A percentile compares a stretch with the other conserved stretches of the same genome.
Conservation (phyloP, 2,888 invertebrate species). For the Macrosoma leucophasiata region DNA sequence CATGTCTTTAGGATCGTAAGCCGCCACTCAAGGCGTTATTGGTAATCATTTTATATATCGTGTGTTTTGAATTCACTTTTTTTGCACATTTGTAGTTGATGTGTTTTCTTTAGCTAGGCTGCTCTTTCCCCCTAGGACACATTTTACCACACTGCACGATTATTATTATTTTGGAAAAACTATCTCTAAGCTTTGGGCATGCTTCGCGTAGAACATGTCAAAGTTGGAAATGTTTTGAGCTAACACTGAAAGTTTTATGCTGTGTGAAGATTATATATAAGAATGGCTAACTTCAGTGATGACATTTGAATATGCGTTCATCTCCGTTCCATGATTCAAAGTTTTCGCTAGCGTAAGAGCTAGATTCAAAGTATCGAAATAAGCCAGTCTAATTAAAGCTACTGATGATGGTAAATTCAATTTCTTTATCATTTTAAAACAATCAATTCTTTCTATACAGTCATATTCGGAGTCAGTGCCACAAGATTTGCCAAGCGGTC, state of each 20-base stretch:
- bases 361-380: no score
- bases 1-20: conserved; percentile 72
- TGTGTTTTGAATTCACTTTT: conserved; percentile 65
- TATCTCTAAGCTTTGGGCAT: conserved; percentile 72
- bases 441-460: conserved; percentile 38
- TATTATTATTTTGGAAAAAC: conserved; percentile 67
- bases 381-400: no score
- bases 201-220: conserved; percentile 69
- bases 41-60: conserved; percentile 64
- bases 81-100: conserved; percentile 73
- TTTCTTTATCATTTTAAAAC: no score
- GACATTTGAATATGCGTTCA: no score
- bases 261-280: conserved; percentile 9
- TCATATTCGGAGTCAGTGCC: conserved; percentile 84
- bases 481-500: conserved; percentile 82
- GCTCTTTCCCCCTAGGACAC: conserved; percentile 69
- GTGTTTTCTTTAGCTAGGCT: conserved; percentile 73
- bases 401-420: no score
- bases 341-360: no score
- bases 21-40: conserved; percentile 67
- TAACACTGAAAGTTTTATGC: conserved; percentile 28
- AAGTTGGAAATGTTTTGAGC: conserved; percentile 29
- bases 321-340: no score
- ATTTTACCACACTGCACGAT: conserved; percentile 74
- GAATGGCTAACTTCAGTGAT: no score